These are phyloP conservation scores for Leptinotarsa lineolata DNA, from an alignment of 1,140 invertebrate species.

Conservation along the genomic window DNA sequence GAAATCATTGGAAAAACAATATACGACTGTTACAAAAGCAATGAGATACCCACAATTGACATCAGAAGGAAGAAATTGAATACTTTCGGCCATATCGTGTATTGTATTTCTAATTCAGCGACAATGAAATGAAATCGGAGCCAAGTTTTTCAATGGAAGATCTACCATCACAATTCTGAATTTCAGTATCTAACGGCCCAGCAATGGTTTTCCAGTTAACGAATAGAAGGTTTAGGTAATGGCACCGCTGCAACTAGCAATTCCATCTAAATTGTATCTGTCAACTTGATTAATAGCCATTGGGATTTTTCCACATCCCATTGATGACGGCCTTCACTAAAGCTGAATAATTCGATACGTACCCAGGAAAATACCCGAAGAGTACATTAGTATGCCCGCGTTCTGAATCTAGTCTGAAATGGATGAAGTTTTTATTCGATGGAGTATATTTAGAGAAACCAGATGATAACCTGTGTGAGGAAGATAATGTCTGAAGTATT, in stretches of 20 bases:
- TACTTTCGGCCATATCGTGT: too few relatives aligned
- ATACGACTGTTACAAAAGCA: too few relatives aligned
- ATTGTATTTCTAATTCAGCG: too few relatives aligned
- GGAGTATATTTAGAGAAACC: neutral
- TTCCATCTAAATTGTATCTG: neutral
- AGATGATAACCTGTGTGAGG: neutral
- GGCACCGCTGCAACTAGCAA: neutral
- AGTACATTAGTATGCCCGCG: neutral
- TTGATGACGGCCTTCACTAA: neutral
- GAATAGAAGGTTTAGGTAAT: neutral
- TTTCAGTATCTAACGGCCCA: too few relatives aligned
- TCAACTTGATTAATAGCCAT: neutral
- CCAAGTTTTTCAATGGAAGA: too few relatives aligned
- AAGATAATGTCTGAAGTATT: too few relatives aligned
- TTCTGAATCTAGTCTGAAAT: neutral
- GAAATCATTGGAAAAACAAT: too few relatives aligned
- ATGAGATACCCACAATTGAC: too few relatives aligned
- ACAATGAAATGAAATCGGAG: too few relatives aligned
- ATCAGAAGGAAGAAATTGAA: too few relatives aligned
- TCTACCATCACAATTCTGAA: too few relatives aligned
- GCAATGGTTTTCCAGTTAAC: neutral
- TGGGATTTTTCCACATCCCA: neutral
- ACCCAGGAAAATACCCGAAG: neutral
- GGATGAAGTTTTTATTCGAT: conserved; percentile 6
- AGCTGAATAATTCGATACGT: neutral